phyloP scores from a whole-genome alignment of 2,888 invertebrate species.

The Hirtodrosophila alboralis region DNA sequence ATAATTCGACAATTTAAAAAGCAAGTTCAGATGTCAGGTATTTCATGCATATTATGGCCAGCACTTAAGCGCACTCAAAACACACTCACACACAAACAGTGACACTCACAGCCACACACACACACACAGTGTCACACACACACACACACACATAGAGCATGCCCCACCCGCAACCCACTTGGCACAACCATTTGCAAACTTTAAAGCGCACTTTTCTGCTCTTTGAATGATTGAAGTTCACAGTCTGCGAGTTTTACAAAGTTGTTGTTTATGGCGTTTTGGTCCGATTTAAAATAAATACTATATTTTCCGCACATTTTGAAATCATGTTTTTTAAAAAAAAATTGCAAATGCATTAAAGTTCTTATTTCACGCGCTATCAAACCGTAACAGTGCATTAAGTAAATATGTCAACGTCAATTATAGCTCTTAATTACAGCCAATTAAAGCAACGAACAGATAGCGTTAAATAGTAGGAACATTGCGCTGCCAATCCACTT shows the following conservation, averaged over 20 bases:
- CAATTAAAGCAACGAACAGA: slow-evolving; percentile 54
- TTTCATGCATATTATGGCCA: slow-evolving; percentile 49
- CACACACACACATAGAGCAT: slow-evolving; percentile 13
- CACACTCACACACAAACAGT: slow-evolving; percentile 10
- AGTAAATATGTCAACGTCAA: slow-evolving; percentile 21
- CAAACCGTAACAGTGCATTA: slow-evolving; percentile 34
- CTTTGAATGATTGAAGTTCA: slow-evolving; percentile 4
- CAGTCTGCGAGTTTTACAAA: slow-evolving; percentile 10
- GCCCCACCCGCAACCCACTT: slow-evolving; percentile 13
- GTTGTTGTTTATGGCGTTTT: too few species aligned
- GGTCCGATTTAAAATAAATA: too few species aligned
- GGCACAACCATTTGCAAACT: slow-evolving; percentile 13
- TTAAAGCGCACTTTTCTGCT: slow-evolving; percentile 20
- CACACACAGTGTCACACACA: slow-evolving; percentile 14
- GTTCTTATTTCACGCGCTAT: slow-evolving; percentile 31
- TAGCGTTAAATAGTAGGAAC: neutral
- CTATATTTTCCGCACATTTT: too few species aligned
- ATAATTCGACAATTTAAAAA: slow-evolving; percentile 11
- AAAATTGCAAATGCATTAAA: slow-evolving; percentile 7
- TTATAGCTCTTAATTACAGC: slow-evolving; percentile 64
- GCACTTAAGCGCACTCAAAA: slow-evolving; percentile 41
- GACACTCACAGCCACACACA: slow-evolving; percentile 1
- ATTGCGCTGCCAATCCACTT: slow-evolving; percentile 7
- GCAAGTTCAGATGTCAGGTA: slow-evolving; percentile 42
- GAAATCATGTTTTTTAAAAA: too few species aligned